These are phyloP conservation scores for Phalacrocorax aristotelis DNA, from an alignment of 2,113 vertebrate species.

Conservation along the genomic window DNA sequence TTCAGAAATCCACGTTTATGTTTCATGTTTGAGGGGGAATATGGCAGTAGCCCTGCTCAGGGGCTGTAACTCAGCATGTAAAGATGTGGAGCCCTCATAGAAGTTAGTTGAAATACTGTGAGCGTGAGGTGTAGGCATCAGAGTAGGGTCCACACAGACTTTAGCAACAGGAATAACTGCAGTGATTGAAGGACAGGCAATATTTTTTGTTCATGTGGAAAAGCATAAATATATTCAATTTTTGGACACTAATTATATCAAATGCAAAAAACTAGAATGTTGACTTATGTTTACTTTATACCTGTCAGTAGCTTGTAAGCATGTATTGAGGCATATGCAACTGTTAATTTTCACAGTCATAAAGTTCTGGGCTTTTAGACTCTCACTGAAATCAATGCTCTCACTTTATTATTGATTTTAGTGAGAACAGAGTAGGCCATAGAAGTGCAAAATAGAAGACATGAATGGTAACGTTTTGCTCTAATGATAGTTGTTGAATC, in stretches of 20 bases:
- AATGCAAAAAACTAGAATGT: neutral
- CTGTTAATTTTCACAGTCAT: slow-evolving; percentile 31
- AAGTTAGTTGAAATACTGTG: neutral
- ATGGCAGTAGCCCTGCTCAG: neutral
- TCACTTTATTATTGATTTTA: slow-evolving; percentile 49
- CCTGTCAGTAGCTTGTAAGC: neutral
- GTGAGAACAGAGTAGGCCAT: neutral
- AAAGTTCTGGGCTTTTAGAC: slow-evolving; percentile 42
- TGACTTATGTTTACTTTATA: neutral
- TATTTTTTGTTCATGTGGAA: neutral
- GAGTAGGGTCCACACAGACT: neutral
- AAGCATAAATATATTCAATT: neutral
- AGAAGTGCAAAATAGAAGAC: neutral
- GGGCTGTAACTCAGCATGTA: neutral
- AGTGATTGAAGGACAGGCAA: neutral
- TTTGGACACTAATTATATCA: neutral
- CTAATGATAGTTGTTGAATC: slow-evolving; percentile 29
- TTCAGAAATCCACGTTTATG: neutral
- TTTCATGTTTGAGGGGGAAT: neutral
- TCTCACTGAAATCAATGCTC: slow-evolving; percentile 15
- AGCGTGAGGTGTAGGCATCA: neutral
- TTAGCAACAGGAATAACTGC: neutral
- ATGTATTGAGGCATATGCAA: neutral
- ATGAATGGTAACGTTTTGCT: slow-evolving; percentile 11
- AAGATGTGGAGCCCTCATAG: neutral